A percentile compares a stretch with the other conserved stretches of the same genome.
phyloP scores from a whole-genome alignment of 2,888 invertebrate species.

The Drosophila eohydei region DNA sequence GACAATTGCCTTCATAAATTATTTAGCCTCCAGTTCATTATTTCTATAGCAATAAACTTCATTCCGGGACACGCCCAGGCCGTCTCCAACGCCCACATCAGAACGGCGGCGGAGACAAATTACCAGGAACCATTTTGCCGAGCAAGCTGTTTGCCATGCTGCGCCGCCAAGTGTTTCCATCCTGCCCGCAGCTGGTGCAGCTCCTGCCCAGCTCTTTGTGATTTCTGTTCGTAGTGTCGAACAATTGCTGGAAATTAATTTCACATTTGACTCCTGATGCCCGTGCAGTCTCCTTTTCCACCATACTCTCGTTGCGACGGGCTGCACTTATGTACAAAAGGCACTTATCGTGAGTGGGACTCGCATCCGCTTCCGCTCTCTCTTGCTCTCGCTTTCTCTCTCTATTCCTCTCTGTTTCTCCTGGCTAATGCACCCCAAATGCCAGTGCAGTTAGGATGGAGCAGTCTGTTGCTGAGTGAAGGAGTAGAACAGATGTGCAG shows the following conservation, averaged over 20 bases:
- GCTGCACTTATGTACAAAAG: conserved; percentile 68
- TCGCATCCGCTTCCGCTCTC: conserved; percentile 63
- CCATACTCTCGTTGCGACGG: background rate
- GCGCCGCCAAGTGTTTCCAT: conserved; percentile 31
- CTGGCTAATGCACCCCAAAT: conserved; percentile 59
- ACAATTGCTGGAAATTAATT: conserved; percentile 72
- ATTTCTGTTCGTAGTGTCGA: conserved; percentile 62
- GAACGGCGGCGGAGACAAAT: conserved; percentile 56
- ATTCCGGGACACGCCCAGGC: conserved; percentile 19
- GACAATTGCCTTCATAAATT: conserved; percentile 70
- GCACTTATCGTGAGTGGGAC: conserved; percentile 72
- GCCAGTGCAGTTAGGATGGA: conserved; percentile 17
- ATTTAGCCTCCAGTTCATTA: conserved; percentile 63
- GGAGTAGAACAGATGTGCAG: conserved; percentile 44
- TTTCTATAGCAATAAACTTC: conserved; percentile 66
- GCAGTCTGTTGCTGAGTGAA: conserved; percentile 6
- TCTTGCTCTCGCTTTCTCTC: background rate
- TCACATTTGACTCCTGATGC: conserved; percentile 68
- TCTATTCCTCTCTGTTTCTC: background rate
- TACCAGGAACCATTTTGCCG: conserved; percentile 62
- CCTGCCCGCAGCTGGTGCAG: conserved; percentile 9
- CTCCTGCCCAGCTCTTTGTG: conserved; percentile 36
- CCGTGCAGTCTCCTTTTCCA: conserved; percentile 19
- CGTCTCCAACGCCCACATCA: conserved; percentile 7
- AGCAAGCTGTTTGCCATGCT: conserved; percentile 60